A percentile compares a stretch with the other conserved stretches of the same genome.
Evolutionary conservation across 1,140 invertebrate species (phyloP).

Genomic region (Polyergus mexicanus): DNA sequence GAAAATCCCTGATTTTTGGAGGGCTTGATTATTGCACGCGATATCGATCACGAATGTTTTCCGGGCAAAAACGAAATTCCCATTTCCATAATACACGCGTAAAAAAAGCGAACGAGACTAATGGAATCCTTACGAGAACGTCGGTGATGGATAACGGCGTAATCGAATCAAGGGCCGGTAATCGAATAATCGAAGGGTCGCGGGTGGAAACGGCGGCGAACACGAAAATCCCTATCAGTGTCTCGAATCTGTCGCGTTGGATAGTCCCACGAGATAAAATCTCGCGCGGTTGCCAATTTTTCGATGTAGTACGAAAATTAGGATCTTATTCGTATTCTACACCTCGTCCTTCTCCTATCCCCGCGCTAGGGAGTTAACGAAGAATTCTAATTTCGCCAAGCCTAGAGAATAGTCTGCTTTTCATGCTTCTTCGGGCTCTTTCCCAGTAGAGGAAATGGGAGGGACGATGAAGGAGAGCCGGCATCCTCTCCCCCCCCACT

Average conservation of each 20-base stretch:
- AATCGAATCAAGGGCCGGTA: slow-evolving; percentile 36
- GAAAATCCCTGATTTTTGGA: slow-evolving; percentile 69
- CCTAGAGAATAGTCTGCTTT: slow-evolving; percentile 52
- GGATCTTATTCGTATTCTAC: slow-evolving; percentile 13
- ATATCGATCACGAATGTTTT: slow-evolving; percentile 61
- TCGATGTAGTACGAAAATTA: slow-evolving; percentile 67
- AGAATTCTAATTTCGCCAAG: slow-evolving; percentile 73
- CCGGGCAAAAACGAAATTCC: slow-evolving; percentile 34
- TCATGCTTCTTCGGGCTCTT: slow-evolving; percentile 61
- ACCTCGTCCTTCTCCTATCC: neutral
- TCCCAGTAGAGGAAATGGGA: neutral
- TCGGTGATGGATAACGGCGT: slow-evolving; percentile 31
- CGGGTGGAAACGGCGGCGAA: neutral
- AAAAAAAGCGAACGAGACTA: slow-evolving; percentile 33
- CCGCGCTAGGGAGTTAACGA: slow-evolving; percentile 60
- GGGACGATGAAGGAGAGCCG: slow-evolving; percentile 49
- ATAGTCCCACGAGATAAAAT: slow-evolving; percentile 51
- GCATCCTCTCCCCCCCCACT: neutral
- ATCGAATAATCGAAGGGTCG: slow-evolving; percentile 1
- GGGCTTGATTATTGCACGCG: slow-evolving; percentile 62
- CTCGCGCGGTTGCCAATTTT: slow-evolving; percentile 54
- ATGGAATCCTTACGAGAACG: slow-evolving; percentile 32
- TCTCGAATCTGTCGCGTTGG: neutral
- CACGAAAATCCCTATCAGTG: slow-evolving; percentile 4
- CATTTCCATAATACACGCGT: slow-evolving; percentile 15